Base-by-base conservation (phyloP, 2,113 vertebrate species). In the Peucedramus taeniatus region DNA sequence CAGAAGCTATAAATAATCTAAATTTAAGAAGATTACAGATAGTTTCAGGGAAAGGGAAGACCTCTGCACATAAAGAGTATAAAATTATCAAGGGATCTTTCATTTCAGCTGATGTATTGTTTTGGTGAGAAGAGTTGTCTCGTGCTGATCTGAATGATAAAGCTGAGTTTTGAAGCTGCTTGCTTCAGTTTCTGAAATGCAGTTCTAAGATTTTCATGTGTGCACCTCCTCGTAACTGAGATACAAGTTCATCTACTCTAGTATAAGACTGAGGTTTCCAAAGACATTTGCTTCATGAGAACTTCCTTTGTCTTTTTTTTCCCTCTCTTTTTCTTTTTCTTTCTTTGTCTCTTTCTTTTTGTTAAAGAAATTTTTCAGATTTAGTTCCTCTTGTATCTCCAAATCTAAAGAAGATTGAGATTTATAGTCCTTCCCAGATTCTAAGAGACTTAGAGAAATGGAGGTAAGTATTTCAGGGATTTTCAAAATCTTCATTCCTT, bases 381-480 rank as follows among this genome's bases (percentile, higher is more conserved):
- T 2, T 1, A 0, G 3, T 49, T 87, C 4, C 11, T 19, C 11
- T 10, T 63, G 4, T 53, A 39, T 33, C 11, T 80, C 8, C 13
- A 54, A 60, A 35, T 5, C 66, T 35, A 65, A 91, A 47, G 37
- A 75, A 42, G 7, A 20, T 3, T 66, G 26, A 85, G 20, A 64
- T 76, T 66, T 64, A 33, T 27, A 71, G 30, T 53, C 14, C 20
- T 74, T 69, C 7, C 26, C 30, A 60, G 10, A 60, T 70, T 82
- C 66, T 51, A 50, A 35, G 27, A 59, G 15, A 49, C 59, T 57
- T 79, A 57, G 27, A 60, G 79, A 88, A 76, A 39, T 3, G 0
- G 51, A n/a, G 27, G 31, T 56, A 87, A 49, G 16, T 12, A 3
- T 49, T 71, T 72, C 21, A 40, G 18, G 11, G 45, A 27, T 53